A percentile compares a stretch with the other conserved stretches of the same genome.
Conservation (phyloP, 2,797 vertebrate species). For the Poliocrania exsul region DNA sequence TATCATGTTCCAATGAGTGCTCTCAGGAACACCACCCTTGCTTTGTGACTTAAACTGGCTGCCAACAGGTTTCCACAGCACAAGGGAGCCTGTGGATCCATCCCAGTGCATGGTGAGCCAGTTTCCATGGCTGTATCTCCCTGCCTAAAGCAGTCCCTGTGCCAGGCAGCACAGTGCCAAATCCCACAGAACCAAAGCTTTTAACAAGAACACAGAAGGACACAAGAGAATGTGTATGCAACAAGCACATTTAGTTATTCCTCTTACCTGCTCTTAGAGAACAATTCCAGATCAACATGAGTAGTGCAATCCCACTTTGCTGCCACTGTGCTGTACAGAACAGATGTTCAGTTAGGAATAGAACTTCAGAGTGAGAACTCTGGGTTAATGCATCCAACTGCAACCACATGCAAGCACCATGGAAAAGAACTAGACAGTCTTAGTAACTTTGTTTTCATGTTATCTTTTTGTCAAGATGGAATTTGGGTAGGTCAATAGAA, state of each 20-base stretch:
- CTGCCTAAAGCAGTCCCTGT: neutral
- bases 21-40: neutral
- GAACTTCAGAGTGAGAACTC: neutral
- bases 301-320: neutral
- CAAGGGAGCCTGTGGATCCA: neutral
- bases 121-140: neutral
- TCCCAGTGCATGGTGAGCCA: neutral
- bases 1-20: neutral
- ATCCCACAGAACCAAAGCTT: neutral
- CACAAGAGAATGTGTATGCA: neutral
- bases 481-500: neutral
- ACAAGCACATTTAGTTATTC: neutral
- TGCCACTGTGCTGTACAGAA: neutral
- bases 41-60: neutral
- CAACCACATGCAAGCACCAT: neutral
- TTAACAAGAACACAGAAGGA: neutral
- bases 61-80: neutral
- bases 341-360: neutral
- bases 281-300: neutral
- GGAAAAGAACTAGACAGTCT: neutral
- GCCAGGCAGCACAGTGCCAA: neutral
- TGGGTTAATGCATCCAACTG: neutral
- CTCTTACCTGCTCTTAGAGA: neutral
- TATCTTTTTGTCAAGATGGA: neutral
- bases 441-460: neutral